Evolutionary conservation across 2,113 vertebrate genomes (phyloP).

Genomic region (Caloenas nicobarica): DNA sequence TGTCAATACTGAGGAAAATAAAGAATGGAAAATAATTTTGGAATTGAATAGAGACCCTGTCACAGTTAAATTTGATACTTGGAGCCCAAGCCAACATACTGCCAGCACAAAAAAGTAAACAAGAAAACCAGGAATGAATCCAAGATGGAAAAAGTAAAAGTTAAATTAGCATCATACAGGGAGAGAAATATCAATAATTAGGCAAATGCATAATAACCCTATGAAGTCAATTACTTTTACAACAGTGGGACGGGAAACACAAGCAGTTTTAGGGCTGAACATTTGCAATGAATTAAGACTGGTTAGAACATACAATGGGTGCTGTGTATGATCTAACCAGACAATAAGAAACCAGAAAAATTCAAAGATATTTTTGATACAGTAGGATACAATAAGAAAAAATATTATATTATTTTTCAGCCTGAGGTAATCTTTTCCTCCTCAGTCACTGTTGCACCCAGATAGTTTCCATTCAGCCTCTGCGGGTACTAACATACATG

Average conservation of each 20-base stretch:
- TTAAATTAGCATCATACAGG: slow-evolving; percentile 18
- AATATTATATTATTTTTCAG: not conserved
- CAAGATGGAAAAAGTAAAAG: slow-evolving; percentile 60
- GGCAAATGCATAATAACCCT: slow-evolving; percentile 34
- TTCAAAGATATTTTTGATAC: slow-evolving; percentile 41
- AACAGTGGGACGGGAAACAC: slow-evolving; percentile 31
- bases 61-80: slow-evolving; percentile 51
- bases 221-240: slow-evolving; percentile 57
- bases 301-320: slow-evolving; percentile 26
- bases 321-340: slow-evolving; percentile 19
- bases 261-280: not conserved
- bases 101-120: not conserved
- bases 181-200: slow-evolving; percentile 46
- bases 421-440: not conserved
- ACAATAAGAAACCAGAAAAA: slow-evolving; percentile 53
- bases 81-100: not conserved
- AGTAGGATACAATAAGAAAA: slow-evolving; percentile 7
- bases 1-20: slow-evolving; percentile 59
- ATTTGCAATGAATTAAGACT: slow-evolving; percentile 62
- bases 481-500: not conserved
- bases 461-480: not conserved
- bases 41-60: slow-evolving; percentile 39
- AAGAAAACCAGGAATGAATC: slow-evolving; percentile 32
- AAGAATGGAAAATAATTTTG: slow-evolving; percentile 53
- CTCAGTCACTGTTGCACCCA: not conserved